Evolutionary conservation across 2,888 invertebrate species (phyloP), one percentile per base, ranked within the genome.

Genomic region (Calliopum simillimum): DNA sequence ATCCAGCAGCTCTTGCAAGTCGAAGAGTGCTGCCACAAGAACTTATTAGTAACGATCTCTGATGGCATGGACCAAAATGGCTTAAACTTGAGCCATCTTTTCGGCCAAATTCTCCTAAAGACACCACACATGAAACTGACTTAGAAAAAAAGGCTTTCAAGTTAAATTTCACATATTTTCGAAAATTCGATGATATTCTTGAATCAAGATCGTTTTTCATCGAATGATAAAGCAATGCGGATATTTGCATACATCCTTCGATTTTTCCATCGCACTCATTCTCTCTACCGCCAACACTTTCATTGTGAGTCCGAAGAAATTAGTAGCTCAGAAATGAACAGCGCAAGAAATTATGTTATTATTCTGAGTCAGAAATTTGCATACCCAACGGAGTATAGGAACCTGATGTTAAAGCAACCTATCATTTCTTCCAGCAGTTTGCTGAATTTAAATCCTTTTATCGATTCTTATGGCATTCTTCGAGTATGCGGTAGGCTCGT

Each of bases 341-440:
- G 19, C 19, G 53, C 16, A 19, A 53, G 11, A 19, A 53, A 4
- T 16, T 21, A 4, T 12, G 11, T 69, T 14, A 46, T 56, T 12
- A 19, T 16, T 4, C 44, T 65, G 1, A n/a, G 14, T 47, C 65
- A 46, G 67, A 62, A 14, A 43, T 14, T 14, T 3, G 6, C 2
- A 21, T 72, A 56, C 65, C 53, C 72, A 2, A 64, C 61, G 12
- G 70, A 72, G 12, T 72, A 72, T 41, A 16, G 44, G 8, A 23
- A 53, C 1, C 23, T 73, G 4, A 14, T 47, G 33, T 13, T 19
- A 3, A 71, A 68, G 8, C 49, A 68, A 58, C 21, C 21, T 12
- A 58, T 74, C 8, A 4, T 13, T 2, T 55, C 69, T 13, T 55
- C 59, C 4, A 71, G 71, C 16, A 4, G 33, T 5, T 2, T 68